A percentile compares a stretch with the other conserved stretches of the same genome.
Conservation (phyloP, 2,113 vertebrate genomes). For the Alexandromys fortis region DNA sequence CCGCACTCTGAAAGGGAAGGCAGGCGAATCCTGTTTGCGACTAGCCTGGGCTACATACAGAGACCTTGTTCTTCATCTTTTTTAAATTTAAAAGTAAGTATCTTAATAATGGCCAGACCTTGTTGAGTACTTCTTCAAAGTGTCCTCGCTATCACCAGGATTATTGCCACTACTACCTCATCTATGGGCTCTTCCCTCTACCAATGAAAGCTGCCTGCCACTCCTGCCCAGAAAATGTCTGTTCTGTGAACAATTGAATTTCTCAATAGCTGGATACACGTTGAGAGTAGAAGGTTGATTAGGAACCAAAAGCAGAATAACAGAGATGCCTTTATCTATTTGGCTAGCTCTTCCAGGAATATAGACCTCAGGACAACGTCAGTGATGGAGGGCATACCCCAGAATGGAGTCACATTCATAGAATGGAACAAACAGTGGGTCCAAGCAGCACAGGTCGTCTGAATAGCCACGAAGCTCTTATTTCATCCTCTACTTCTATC, state of each 20-base stretch:
- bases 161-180: neutral
- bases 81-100: neutral
- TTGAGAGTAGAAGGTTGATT: neutral
- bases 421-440: neutral
- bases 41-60: neutral
- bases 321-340: constrained; percentile 17
- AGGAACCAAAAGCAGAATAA: neutral
- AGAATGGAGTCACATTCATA: constrained; percentile 15
- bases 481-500: neutral
- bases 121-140: constrained; percentile 33
- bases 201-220: neutral
- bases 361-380: neutral
- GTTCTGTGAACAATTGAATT: neutral
- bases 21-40: neutral
- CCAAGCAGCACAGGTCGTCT: neutral
- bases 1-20: neutral
- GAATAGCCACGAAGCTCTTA: neutral
- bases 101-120: neutral
- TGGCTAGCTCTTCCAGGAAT: neutral
- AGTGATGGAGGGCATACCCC: neutral
- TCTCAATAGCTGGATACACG: constrained; percentile 13
- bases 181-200: neutral
- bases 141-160: neutral
- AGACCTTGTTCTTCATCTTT: neutral
- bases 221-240: neutral